These are phyloP conservation scores for Iguana delicatissima DNA, from an alignment of 2,797 vertebrate species.

Conservation along the genomic window DNA sequence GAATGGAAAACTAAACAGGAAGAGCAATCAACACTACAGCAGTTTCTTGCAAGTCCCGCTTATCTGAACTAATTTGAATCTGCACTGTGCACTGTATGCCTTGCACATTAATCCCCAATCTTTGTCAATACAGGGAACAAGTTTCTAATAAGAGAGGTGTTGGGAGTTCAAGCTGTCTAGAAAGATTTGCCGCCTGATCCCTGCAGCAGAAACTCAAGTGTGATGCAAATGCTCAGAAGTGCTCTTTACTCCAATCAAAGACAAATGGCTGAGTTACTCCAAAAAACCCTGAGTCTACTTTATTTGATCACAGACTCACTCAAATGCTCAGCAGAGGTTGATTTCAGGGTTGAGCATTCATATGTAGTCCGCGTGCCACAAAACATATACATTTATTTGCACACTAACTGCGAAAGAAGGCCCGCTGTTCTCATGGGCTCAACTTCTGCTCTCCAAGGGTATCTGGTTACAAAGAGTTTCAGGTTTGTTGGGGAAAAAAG, in stretches of 20 bases:
- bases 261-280: background rate
- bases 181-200: background rate
- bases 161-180: no score
- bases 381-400: no score
- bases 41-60: background rate
- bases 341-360: background rate
- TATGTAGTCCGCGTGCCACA: background rate
- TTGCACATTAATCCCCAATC: background rate
- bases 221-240: background rate
- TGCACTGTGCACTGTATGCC: background rate
- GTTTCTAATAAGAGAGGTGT: background rate
- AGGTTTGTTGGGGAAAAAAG: background rate
- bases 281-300: no score
- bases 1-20: background rate
- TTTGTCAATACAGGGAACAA: background rate
- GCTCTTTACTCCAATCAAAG: background rate
- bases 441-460: background rate
- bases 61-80: background rate
- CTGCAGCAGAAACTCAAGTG: background rate
- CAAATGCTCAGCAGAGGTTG: background rate
- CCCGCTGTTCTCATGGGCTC: background rate
- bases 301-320: background rate
- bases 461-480: conserved; percentile 31
- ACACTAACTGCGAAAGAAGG: background rate
- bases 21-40: no score